Evolutionary conservation across 1,140 invertebrate species (phyloP), one percentile per base, ranked within the genome.

Genomic region (Pseudomyrmex cubaensis): DNA sequence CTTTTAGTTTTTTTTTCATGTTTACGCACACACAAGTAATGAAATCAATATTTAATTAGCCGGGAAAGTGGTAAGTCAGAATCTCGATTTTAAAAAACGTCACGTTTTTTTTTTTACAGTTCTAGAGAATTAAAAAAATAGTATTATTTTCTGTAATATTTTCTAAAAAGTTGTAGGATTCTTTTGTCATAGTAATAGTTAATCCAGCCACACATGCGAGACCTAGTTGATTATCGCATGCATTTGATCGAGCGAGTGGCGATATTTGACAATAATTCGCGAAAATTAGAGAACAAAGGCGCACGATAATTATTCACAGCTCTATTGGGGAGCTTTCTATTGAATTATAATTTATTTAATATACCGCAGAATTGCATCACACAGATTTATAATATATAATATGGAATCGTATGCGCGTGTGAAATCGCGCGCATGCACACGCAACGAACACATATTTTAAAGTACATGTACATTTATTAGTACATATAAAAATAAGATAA

Each of bases 301-400:
- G 1, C 12, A 59, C 12, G 3, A 72, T 48, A 80, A 70, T 70
- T 59, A 61, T 35, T 35, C 35, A 35, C 35, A 35, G 35, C 1
- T 62, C 12, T 2, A 25, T 44, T 44, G 44, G 13, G 13, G 7
- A 59, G 70, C 25, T 4, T 15, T 78, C 5, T 48, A 72, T 80
- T 17, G 35, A 69, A 69, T 10, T 69, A 17, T 69, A 78, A 78
- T 78, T 10, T 69, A 70, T 57, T 78, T 69, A 78, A 4, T n/a
- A 13, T 12, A 2, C 12, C 5, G 15, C 56, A 57, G 46, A 59
- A 72, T 70, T 70, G n/a, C 12, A 54, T 64, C 25, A 64, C 74
- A 70, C 5, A 35, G 5, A 35, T 35, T 35, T 35, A 35, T 35
- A 35, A 35, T 35, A 35, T 35, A 35, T 35, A 35, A 35, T 35